Base-by-base conservation (phyloP, 2,797 vertebrate species). In the Arnoldichthys spilopterus region DNA sequence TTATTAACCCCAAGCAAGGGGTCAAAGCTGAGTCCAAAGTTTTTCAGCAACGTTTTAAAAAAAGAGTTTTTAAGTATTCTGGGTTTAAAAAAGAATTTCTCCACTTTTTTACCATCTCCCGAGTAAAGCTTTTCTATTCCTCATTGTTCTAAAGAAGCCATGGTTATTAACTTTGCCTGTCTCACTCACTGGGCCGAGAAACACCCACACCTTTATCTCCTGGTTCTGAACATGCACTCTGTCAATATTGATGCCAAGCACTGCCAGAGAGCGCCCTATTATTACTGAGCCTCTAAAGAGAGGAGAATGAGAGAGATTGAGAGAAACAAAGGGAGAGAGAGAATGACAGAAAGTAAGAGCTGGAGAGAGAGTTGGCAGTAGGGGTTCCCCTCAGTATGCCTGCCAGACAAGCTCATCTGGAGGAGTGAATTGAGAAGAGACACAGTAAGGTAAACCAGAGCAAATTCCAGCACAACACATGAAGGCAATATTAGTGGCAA, bases 221-320 rank as follows among this genome's bases (percentile, higher is more conserved):
- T 34, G 67, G 53, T 45, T 34, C 40, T 24, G 20, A 74, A 70
- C 63, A 79, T 40, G 71, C 56, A 63, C 54, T 74, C 62, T 66
- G 58, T 81, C 81, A 83, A 79, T 78, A 81, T 53, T 56, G 58
- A 82, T 70, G 75, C 43, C 22, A 63, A 63, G 62, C 59, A 47
- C 45, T 54, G 54, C 49, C 64, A 70, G 37, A 74, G 43, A 76
- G 26, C 73, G 69, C 9, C 63, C 71, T 75, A 61, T 72, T 75
- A 81, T 67, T 75, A 78, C 24, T 53, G 40, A 77, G 62, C 22
- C 37, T 78, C 20, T 68, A 22, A 59, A n/a, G 8, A 73, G 26
- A 53, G 9, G 43, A 64, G 12, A 56, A 37, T 20, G 2, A 62
- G 54, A 58, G 34, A 47, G 6, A 68, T 26, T 26, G 30, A n/a